Evolutionary conservation across 1,140 invertebrate species (phyloP).

Genomic region (Cyclina sinensis): DNA sequence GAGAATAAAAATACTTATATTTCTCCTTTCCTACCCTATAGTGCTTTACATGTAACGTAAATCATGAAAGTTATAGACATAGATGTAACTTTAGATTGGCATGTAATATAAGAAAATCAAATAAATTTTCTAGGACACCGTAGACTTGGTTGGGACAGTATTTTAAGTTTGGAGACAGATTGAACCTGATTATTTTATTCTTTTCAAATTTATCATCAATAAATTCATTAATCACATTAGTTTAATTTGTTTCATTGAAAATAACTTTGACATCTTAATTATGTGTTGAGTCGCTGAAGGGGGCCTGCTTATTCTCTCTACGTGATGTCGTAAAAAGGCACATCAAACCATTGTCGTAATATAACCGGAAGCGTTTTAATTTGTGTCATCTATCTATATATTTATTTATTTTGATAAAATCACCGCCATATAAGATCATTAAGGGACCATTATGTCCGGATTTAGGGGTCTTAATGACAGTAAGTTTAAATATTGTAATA

Average conservation of each 20-base stretch:
- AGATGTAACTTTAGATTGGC: too few species aligned
- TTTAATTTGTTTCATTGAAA: constrained; percentile 61
- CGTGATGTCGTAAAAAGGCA: constrained; percentile 45
- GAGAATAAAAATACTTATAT: too few species aligned
- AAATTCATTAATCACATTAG: constrained; percentile 67
- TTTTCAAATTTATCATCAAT: constrained; percentile 10
- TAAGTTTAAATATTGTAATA: constrained; percentile 58
- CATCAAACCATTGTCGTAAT: constrained; percentile 33
- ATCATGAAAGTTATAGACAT: too few species aligned
- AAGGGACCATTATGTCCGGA: constrained; percentile 54
- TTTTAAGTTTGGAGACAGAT: neutral
- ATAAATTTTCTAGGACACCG: neutral
- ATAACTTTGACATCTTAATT: constrained; percentile 63
- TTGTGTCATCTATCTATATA: constrained; percentile 49
- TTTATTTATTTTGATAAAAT: constrained; percentile 60
- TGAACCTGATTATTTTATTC: constrained; percentile 20
- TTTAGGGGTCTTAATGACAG: constrained; percentile 60
- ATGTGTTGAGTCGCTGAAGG: neutral
- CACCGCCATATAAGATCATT: constrained; percentile 59
- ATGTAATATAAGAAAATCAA: too few species aligned
- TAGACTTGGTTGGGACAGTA: constrained; percentile 17
- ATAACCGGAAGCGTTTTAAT: constrained; percentile 53
- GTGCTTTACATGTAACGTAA: too few species aligned
- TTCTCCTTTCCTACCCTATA: too few species aligned
- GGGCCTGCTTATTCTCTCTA: constrained; percentile 1